Evolutionary conservation across 2,797 vertebrate species (phyloP), one percentile per base, ranked within the genome.

Genomic region (Oceanodroma leucorhoa): DNA sequence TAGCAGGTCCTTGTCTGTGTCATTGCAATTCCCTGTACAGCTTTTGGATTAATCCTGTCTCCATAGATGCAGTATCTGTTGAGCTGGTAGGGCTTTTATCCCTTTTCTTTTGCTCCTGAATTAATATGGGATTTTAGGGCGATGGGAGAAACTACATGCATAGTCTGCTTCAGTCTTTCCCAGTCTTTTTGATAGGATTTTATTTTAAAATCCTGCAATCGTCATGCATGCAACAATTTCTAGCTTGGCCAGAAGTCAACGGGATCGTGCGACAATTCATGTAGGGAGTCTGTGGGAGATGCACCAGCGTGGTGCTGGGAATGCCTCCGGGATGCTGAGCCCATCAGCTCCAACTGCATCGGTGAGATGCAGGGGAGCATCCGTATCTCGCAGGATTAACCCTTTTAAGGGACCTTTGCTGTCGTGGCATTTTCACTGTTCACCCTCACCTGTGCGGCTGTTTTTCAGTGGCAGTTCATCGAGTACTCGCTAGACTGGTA

Each of bases 1-100:
- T 75, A 80, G 58, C 84, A 87, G 71, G 75, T 87, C 86, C 48
- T 88, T 88, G 94, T 65, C 64, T 57, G 38, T 90, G 78, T 61
- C 81, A 61, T 43, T 64, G 50, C 40, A 48, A 13, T 61, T 89
- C 86, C 51, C 46, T 27, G 22, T 30, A 32, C 26, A 62, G 38
- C 64, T 71, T 13, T 40, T 77, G 61, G 60, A 64, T 77, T 22
- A 62, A 43, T 48, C 54, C n/a, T n/a, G 9, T 34, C 83, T 82
- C 65, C 20, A 4, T 26, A 53, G 38, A 51, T 29, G 27, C 38
- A 26, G 30, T 55, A 9, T 55, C 30, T 55, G 0, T 57, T 67
- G 48, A 67, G 50, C 34, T 43, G n/a, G 10, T 22, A 11, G 69
- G 23, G 21, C 54, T 57, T 70, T 70, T 54, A 29, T 55, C 34